Base-by-base conservation (phyloP, 1,140 invertebrate genomes). In the Pogonognathellus flavescens region DNA sequence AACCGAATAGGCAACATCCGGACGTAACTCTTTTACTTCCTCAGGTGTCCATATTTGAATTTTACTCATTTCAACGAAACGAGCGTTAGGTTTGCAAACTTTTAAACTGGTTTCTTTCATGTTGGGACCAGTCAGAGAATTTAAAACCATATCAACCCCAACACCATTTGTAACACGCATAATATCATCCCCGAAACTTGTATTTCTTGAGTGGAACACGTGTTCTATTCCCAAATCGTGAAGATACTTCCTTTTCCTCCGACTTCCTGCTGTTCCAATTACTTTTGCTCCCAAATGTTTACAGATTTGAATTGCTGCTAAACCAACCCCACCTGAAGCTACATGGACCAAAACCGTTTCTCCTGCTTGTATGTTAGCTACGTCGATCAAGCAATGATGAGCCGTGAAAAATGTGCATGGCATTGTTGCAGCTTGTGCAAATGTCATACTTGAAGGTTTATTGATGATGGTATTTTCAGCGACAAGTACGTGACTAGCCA, bases 21-120 rank as follows among this genome's bases (percentile, higher is more conserved):
- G 84, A 31, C 84, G 22, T 10, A 85, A 14, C 9, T 1, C 57
- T n/a, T 31, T 57, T 18, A 87, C 84, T 55, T 87, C 86, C 25
- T 85, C 86, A 18, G 16, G 6, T 16, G 50, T 80, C 86, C 86
- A 87, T 22, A 87, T 84, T 52, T 59, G 31, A 0, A 87, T 41
- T 82, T 86, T 85, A 16, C 81, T 80, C 50, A 87, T 87, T 85
- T 87, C 86, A 0, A 87, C 72, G 60, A 87, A 87, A 20, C 86
- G 84, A 13, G 82, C 86, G 49, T 59, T 50, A 50, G 20, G 55
- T 18, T 31, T 70, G 50, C 81, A 84, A 0, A 82, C 66, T 5
- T 22, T 70, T 13, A 87, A 72, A 14, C 84, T 82, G 10, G 86
- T 76, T 72, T 87, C 86, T 25, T 87, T 87, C 57, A 87, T 85